Evolutionary conservation across 2,113 vertebrate genomes (phyloP).

Genomic region (Stercorarius parasiticus): DNA sequence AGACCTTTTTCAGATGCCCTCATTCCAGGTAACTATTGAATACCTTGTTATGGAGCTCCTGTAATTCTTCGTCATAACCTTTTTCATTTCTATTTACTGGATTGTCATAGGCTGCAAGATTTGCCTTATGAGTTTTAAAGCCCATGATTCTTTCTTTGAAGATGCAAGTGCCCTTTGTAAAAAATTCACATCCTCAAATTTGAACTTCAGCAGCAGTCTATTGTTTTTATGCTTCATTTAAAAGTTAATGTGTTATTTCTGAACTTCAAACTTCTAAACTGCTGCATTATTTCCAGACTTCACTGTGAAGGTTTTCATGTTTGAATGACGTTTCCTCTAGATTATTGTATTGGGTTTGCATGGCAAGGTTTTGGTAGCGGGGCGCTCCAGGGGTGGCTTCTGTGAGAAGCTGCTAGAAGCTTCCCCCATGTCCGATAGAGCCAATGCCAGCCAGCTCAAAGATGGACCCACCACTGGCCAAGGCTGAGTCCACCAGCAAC

Average conservation of each 20-base stretch:
- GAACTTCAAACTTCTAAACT: not conserved
- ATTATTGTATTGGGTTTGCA: not conserved
- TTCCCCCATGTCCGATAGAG: not conserved
- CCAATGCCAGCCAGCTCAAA: not conserved
- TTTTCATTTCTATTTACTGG: not conserved
- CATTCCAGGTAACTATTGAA: not conserved
- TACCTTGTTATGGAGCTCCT: not conserved
- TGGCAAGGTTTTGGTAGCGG: not conserved
- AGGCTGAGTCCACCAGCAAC: not conserved
- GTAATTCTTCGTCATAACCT: not conserved
- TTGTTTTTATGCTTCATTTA: constrained; percentile 25
- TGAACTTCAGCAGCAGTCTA: not conserved
- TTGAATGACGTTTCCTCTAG: not conserved
- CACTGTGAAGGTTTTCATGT: not conserved
- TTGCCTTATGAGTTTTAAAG: not conserved
- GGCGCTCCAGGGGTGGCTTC: not conserved
- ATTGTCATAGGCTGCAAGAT: not conserved
- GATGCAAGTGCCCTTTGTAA: not conserved
- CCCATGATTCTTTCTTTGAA: not conserved
- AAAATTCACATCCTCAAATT: constrained; percentile 10
- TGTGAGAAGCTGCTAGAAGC: not conserved
- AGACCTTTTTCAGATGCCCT: not conserved
- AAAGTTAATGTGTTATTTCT: constrained; percentile 26
- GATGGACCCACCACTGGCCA: not conserved
- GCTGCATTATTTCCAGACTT: not conserved